Conservation (phyloP, 2,888 invertebrate species). For the Dynastes tityus region DNA sequence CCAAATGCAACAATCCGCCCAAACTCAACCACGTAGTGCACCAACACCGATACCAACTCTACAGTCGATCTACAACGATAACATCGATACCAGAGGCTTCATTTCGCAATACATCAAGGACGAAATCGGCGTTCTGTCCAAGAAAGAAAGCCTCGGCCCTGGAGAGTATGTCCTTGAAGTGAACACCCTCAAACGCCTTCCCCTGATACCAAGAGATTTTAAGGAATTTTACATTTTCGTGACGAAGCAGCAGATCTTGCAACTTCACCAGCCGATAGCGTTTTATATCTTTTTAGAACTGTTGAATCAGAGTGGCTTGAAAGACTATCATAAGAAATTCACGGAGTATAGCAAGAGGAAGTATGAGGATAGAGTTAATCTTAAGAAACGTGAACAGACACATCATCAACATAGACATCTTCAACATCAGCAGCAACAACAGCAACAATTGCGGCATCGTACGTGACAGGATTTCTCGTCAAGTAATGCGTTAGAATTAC, state of each 20-base stretch:
- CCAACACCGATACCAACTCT: conserved; percentile 19
- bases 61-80: conserved; percentile 37
- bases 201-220: conserved; percentile 38
- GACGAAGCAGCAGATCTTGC: conserved; percentile 45
- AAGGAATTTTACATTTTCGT: conserved; percentile 45
- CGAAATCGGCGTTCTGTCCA: conserved; percentile 40
- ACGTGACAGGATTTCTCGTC: conserved; percentile 10
- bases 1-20: background rate
- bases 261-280: conserved; percentile 39
- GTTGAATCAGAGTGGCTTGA: conserved; percentile 43
- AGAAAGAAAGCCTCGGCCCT: conserved; percentile 39
- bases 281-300: conserved; percentile 45
- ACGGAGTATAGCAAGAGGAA: conserved; percentile 44
- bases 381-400: background rate
- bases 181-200: conserved; percentile 21
- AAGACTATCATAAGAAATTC: conserved; percentile 40
- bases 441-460: background rate
- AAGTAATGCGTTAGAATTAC: background rate
- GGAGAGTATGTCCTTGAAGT: conserved; percentile 40
- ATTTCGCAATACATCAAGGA: conserved; percentile 44
- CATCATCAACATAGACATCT: background rate
- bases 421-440: background rate
- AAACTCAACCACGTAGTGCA: background rate
- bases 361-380: conserved; percentile 11
- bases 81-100: conserved; percentile 38